phyloP scores from a whole-genome alignment of 92 coral and sea anemone genomes.

The Virgularia gustaviana region DNA sequence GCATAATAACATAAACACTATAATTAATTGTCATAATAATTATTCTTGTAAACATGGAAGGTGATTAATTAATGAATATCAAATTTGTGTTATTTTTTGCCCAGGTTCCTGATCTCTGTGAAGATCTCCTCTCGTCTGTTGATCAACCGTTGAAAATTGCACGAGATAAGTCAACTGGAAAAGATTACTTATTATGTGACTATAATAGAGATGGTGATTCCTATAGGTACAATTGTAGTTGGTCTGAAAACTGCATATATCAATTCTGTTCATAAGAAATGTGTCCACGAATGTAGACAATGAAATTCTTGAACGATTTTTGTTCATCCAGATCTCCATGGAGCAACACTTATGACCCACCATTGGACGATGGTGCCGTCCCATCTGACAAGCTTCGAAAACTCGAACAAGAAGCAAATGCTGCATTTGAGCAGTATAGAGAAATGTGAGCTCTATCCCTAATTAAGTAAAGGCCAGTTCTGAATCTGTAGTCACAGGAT shows the following conservation, averaged over 20 bases:
- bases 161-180: constrained; percentile 89
- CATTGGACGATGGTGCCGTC: constrained; percentile 93
- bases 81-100: background rate
- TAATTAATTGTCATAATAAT: background rate
- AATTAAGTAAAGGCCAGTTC: too few relatives aligned
- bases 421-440: constrained; percentile 97
- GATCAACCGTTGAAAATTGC: constrained; percentile 99
- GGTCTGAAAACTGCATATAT: too few relatives aligned
- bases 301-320: background rate
- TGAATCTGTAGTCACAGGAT: too few relatives aligned
- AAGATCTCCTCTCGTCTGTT: constrained; percentile 89
- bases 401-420: constrained; percentile 87
- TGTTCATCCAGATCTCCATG: constrained; percentile 83
- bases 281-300: background rate
- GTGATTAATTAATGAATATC: background rate
- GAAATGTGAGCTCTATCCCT: constrained; percentile 77
- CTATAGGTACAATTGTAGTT: constrained; percentile 73
- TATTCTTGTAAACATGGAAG: too few relatives aligned
- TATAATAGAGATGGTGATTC: constrained; percentile 99
- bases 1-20: background rate
- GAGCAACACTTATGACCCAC: constrained; percentile 96
- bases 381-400: constrained; percentile 93
- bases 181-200: constrained; percentile 94
- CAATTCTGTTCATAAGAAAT: too few relatives aligned
- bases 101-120: constrained; percentile 90